Conservation (phyloP, 2,888 invertebrate genomes). For the Tenthredo scrophulariae region DNA sequence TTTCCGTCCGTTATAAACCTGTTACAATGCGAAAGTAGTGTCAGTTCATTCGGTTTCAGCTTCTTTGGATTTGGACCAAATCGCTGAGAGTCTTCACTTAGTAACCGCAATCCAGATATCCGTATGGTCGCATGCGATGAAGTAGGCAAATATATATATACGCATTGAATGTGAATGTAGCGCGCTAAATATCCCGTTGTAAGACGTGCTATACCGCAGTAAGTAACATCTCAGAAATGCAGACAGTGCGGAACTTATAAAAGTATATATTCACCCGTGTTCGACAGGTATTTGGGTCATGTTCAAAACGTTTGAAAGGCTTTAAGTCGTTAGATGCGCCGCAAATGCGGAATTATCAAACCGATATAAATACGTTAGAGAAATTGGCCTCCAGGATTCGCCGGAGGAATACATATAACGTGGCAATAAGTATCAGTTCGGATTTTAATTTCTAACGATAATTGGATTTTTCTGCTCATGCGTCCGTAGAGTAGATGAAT, state of each 20-base stretch:
- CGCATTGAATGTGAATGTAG: slow-evolving; percentile 17
- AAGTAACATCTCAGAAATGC: background rate
- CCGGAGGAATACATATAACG: no score
- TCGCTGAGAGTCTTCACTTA: background rate
- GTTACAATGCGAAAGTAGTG: slow-evolving; percentile 30
- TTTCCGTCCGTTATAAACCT: background rate
- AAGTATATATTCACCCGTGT: slow-evolving; percentile 22
- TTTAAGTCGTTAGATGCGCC: background rate
- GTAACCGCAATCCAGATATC: slow-evolving; percentile 5
- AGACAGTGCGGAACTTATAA: slow-evolving; percentile 41
- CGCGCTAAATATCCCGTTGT: slow-evolving; percentile 40
- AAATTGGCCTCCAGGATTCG: slow-evolving; percentile 9
- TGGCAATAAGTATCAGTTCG: background rate
- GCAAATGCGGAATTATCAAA: slow-evolving; percentile 8
- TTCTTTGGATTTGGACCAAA: background rate
- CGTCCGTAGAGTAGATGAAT: background rate
- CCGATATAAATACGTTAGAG: background rate
- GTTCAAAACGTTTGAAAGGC: slow-evolving; percentile 29
- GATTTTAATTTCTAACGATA: background rate
- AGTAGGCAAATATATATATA: background rate
- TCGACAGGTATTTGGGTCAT: slow-evolving; percentile 33
- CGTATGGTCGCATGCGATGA: no score
- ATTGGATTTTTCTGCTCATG: background rate
- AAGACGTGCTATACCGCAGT: slow-evolving; percentile 38
- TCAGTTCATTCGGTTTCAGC: background rate